Evolutionary conservation across 2,888 invertebrate genomes (phyloP), one percentile per base, ranked within the genome.

Genomic region (Drosophila meridiana): DNA sequence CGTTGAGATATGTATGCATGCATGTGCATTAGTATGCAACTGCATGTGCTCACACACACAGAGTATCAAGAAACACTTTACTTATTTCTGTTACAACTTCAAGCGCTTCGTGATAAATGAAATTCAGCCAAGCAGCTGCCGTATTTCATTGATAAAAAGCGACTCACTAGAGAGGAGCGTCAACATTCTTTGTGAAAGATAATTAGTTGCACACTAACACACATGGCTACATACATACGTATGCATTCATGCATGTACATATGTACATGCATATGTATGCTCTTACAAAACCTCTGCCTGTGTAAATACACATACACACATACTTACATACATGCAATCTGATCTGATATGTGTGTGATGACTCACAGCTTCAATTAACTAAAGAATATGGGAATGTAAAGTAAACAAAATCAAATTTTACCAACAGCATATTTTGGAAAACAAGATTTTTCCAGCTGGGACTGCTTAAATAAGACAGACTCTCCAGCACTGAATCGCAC

Each of bases 101-200:
- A 47, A 58, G 50, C 36, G 45, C 34, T 52, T 34, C 45, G 52
- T 47, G 42, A 43, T 43, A 20, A 43, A 20, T 43, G 42, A n/a
- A 34, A 20, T 20, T 20, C 20, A 20, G 20, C 20, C 20, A 20
- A 20, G 20, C 20, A 20, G 20, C 20, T 20, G 20, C 20, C 20
- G 20, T 20, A 20, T 34, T 34, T 34, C 34, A 34, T 52, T 62
- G 20, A 20, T 20, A 20, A 40, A 69, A 45, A 57, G 34, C 45
- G 38, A n/a, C 60, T 66, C 42, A 11, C 60, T 64, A 32, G 43
- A 69, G 7, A 28, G 14, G 1, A 55, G 14, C 40, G 69, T 56
- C 69, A 69, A 45, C 58, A 55, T 62, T 78, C 58, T 74, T 73
- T 77, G 76, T 73, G 30, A 53, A 52, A 56, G 48, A 60, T 76